Evolutionary conservation across 2,113 vertebrate species (phyloP).

Genomic region (Nipponia nippon): DNA sequence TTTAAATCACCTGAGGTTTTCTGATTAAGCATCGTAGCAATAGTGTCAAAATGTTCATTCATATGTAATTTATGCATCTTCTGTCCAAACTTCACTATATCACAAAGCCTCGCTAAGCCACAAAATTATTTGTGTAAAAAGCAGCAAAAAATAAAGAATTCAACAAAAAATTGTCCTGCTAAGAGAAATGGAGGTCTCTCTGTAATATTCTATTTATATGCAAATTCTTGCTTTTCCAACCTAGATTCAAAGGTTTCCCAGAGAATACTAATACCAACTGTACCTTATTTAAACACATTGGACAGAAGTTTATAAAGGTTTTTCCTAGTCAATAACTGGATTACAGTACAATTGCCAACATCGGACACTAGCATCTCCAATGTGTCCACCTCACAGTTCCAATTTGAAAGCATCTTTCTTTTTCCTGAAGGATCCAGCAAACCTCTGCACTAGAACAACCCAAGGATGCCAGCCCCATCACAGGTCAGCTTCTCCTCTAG

Average conservation of each 20-base stretch:
- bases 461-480: fast-evolving
- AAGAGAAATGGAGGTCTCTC: not conserved
- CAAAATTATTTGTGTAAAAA: not conserved
- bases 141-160: not conserved
- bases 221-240: conserved; percentile 37
- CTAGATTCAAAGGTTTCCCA: not conserved
- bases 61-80: not conserved
- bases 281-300: not conserved
- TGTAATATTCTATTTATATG: conserved; percentile 57
- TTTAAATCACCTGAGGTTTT: not conserved
- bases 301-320: not conserved
- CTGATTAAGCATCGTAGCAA: not conserved
- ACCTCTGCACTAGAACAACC: not conserved
- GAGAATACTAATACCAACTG: conserved; percentile 22
- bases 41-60: not conserved
- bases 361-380: not conserved
- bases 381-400: not conserved
- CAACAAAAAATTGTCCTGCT: not conserved
- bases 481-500: not conserved
- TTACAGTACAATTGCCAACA: not conserved
- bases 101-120: not conserved
- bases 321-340: not conserved
- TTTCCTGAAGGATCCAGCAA: not conserved
- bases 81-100: not conserved
- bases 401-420: not conserved